Percentiles rank a stretch among this genome's conserved stretches.
Conservation (phyloP, 2,797 vertebrate genomes). For the Sebastes minor region DNA sequence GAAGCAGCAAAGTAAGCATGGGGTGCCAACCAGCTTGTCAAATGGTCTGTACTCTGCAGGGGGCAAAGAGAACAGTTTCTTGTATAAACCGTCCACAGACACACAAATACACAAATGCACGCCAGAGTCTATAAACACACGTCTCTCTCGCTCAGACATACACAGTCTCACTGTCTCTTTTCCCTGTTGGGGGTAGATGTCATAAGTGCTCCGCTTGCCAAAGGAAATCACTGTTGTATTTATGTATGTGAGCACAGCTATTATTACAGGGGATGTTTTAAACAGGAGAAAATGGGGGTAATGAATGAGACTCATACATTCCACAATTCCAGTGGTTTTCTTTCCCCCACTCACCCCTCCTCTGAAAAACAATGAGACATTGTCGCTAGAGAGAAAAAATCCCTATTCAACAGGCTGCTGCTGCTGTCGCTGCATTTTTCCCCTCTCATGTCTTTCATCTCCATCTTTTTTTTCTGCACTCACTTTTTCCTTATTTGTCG, state of each 20-base stretch:
- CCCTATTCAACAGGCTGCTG: slow-evolving; percentile 33
- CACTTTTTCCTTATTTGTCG: slow-evolving; percentile 77
- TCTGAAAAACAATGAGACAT: slow-evolving; percentile 73
- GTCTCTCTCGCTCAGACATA: slow-evolving; percentile 31
- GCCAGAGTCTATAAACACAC: slow-evolving; percentile 36
- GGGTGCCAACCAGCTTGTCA: slow-evolving; percentile 36
- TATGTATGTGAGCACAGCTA: slow-evolving; percentile 63
- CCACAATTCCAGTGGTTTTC: slow-evolving; percentile 65
- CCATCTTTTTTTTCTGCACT: slow-evolving; percentile 31
- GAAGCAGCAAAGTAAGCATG: background rate
- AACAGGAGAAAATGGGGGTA: slow-evolving; percentile 48
- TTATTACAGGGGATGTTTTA: slow-evolving; percentile 65
- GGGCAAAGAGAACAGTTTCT: slow-evolving; percentile 30
- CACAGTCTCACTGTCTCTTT: slow-evolving; percentile 45
- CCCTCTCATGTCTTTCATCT: slow-evolving; percentile 39
- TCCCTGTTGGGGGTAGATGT: slow-evolving; percentile 57
- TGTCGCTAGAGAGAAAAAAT: slow-evolving; percentile 68
- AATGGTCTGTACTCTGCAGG: slow-evolving; percentile 24
- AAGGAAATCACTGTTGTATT: slow-evolving; percentile 68
- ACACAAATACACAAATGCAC: slow-evolving; percentile 39
- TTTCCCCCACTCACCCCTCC: background rate
- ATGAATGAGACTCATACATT: slow-evolving; percentile 70
- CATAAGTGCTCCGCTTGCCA: slow-evolving; percentile 51
- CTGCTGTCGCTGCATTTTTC: slow-evolving; percentile 19
- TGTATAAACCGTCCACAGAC: slow-evolving; percentile 40